Conservation (phyloP, 2,797 vertebrate genomes). For the Petrocephalus schoutedeni region DNA sequence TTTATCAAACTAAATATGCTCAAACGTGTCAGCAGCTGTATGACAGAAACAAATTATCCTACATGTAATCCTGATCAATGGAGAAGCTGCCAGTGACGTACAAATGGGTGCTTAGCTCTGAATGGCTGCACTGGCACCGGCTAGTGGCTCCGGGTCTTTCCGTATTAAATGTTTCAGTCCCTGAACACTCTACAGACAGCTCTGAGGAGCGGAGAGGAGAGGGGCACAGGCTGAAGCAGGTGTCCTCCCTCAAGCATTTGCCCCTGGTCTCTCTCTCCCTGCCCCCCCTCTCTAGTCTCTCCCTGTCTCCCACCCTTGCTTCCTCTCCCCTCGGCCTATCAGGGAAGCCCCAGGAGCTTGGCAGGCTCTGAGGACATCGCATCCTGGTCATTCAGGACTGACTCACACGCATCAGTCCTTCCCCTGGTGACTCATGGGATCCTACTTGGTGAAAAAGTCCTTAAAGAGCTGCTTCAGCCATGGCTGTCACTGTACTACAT, state of each 20-base stretch:
- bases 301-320: background rate
- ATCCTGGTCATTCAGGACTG: background rate
- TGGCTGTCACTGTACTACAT: background rate
- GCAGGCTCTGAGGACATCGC: background rate
- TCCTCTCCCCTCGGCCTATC: too few species aligned
- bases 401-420: background rate
- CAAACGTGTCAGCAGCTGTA: background rate
- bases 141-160: background rate
- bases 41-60: background rate
- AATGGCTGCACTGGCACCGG: background rate
- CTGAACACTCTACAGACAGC: background rate
- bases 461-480: background rate
- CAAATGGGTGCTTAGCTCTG: background rate
- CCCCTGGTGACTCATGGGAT: slow-evolving; percentile 34
- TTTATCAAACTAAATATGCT: background rate
- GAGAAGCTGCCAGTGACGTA: background rate
- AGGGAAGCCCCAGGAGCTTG: background rate
- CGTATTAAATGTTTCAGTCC: background rate
- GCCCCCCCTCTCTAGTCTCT: too few species aligned
- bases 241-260: background rate
- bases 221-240: background rate
- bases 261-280: background rate
- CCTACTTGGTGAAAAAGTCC: slow-evolving; percentile 19
- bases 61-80: background rate
- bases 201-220: background rate